A percentile compares a stretch with the other conserved stretches of the same genome.
Evolutionary conservation across 2,888 invertebrate genomes (phyloP).

Genomic region (Blastobasis adustella): DNA sequence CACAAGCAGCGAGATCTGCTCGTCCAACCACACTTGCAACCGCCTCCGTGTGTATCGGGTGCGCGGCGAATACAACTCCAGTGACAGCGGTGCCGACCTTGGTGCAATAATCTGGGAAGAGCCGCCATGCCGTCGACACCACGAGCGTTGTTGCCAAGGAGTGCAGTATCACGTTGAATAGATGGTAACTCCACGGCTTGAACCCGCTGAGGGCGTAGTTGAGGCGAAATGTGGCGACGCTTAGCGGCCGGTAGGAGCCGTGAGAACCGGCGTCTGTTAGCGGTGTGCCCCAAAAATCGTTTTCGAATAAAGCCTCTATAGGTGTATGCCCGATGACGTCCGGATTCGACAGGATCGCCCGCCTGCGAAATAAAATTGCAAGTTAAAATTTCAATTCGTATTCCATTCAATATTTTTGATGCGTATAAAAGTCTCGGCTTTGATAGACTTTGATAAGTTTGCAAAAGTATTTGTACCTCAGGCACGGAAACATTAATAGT

Average conservation of each 20-base stretch:
- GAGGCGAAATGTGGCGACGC: slow-evolving; percentile 90
- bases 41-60: slow-evolving; percentile 97
- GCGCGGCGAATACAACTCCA: slow-evolving; percentile 92
- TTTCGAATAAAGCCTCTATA: slow-evolving; percentile 86
- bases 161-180: slow-evolving; percentile 90
- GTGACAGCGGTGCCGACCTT: slow-evolving; percentile 83
- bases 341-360: slow-evolving; percentile 95
- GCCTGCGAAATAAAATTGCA: slow-evolving; percentile 77
- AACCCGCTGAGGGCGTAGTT: slow-evolving; percentile 87
- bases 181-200: slow-evolving; percentile 89
- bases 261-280: slow-evolving; percentile 94
- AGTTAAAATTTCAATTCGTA: slow-evolving; percentile 20
- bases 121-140: slow-evolving; percentile 82
- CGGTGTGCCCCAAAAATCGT: slow-evolving; percentile 99
- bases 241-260: slow-evolving; percentile 96
- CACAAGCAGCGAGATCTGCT: slow-evolving; percentile 94
- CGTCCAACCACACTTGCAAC: slow-evolving; percentile 97
- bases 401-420: slow-evolving; percentile 3
- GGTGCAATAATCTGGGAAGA: slow-evolving; percentile 77
- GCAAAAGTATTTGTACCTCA: too few species aligned
- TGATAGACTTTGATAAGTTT: too few species aligned
- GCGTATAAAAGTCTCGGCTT: too few species aligned
- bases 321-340: slow-evolving; percentile 92
- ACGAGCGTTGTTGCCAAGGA: slow-evolving; percentile 89
- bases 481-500: too few species aligned